These are phyloP conservation scores for Apantesis nais DNA, from an alignment of 2,888 invertebrate species.

Conservation along the genomic window DNA sequence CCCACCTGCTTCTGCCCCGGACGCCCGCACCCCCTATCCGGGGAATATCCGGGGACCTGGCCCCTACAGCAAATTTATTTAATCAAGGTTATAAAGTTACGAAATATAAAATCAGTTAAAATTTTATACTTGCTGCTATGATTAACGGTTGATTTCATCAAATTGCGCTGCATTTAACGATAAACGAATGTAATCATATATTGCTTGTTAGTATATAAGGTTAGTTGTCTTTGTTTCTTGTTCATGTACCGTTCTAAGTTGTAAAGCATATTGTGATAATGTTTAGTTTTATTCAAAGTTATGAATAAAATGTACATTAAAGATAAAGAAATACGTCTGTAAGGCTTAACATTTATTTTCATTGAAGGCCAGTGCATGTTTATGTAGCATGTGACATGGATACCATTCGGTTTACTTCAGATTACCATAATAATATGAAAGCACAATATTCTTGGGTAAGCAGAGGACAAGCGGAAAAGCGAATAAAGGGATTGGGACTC, in stretches of 20 bases:
- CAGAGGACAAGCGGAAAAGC: conserved; percentile 15
- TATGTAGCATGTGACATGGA: conserved; percentile 19
- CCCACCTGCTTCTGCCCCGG: conserved; percentile 62
- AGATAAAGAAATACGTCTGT: background rate
- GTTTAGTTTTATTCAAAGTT: background rate
- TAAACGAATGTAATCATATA: conserved; percentile 8
- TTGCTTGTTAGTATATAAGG: background rate
- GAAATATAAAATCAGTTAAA: conserved; percentile 42
- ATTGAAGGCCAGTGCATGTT: background rate
- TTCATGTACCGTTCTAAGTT: background rate
- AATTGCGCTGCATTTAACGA: conserved; percentile 16
- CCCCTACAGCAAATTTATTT: conserved; percentile 59
- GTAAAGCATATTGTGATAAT: background rate
- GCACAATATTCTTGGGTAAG: conserved; percentile 12
- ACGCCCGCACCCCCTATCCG: conserved; percentile 46
- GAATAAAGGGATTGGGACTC: conserved; percentile 23
- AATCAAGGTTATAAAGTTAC: conserved; percentile 48
- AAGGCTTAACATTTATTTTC: background rate
- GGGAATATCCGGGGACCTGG: conserved; percentile 57
- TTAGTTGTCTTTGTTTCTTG: background rate
- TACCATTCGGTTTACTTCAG: conserved; percentile 26
- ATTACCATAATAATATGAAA: conserved; percentile 30
- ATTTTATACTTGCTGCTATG: conserved; percentile 30
- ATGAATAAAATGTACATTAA: background rate
- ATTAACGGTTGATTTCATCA: conserved; percentile 28